Percentiles rank a stretch among this genome's conserved stretches.
Conservation (phyloP, 2,888 invertebrate genomes). For the Hirtodrosophila cameraria region DNA sequence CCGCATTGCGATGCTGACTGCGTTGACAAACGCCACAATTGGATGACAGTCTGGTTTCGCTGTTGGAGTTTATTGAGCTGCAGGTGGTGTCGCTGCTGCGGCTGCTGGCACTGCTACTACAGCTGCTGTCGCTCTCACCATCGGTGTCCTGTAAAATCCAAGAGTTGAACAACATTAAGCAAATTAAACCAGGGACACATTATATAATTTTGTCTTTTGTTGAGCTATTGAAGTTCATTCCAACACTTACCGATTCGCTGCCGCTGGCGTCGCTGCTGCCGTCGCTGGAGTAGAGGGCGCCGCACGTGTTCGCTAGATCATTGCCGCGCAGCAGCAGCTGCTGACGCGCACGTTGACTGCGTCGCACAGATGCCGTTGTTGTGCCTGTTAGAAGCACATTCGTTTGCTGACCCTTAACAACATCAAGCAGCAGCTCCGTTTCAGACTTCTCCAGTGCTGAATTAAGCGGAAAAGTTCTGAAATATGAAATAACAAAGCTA, state of each 20-base stretch:
- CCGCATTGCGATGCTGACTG: slow-evolving; percentile 86
- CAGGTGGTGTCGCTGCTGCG: slow-evolving; percentile 26
- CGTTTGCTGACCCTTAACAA: slow-evolving; percentile 7
- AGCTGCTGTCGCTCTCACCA: slow-evolving; percentile 54
- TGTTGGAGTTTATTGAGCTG: slow-evolving; percentile 52
- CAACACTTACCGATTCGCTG: slow-evolving; percentile 68
- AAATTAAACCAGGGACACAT: too few species aligned
- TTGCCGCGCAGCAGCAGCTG: slow-evolving; percentile 33
- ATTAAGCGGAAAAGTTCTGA: slow-evolving; percentile 95
- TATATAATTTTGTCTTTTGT: too few species aligned
- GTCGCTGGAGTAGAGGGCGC: slow-evolving; percentile 32
- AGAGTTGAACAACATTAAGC: not conserved
- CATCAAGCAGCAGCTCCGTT: slow-evolving; percentile 10
- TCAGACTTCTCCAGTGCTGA: slow-evolving; percentile 87
- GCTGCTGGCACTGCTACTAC: slow-evolving; percentile 33
- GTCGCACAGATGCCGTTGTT: slow-evolving; percentile 30
- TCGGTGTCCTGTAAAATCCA: slow-evolving; percentile 57
- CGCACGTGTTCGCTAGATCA: slow-evolving; percentile 33
- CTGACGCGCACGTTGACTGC: slow-evolving; percentile 51
- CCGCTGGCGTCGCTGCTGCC: slow-evolving; percentile 38
- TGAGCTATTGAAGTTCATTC: too few species aligned
- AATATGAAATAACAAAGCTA: not conserved
- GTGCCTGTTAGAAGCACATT: not conserved
- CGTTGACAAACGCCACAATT: slow-evolving; percentile 87
- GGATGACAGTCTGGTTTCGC: slow-evolving; percentile 55